Base-by-base conservation (phyloP, 23 tunicate species). In the Ciona savignyi region DNA sequence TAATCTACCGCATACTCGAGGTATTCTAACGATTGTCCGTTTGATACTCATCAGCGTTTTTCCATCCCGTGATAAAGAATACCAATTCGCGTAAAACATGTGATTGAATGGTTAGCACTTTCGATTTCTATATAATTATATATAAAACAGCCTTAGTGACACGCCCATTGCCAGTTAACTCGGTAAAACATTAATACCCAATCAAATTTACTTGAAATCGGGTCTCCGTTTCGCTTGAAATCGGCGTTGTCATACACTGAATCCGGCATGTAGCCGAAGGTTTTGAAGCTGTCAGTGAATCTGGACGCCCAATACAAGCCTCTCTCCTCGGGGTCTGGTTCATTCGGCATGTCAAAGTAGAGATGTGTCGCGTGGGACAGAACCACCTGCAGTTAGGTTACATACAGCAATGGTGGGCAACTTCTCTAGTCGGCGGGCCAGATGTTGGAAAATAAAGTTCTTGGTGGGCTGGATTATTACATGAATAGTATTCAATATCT, bases 301-400 rank as follows among this genome's bases (percentile, higher is more conserved):
- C 93, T 48, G 1, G 92, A 74, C 34, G 98, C 98, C 98, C 98
- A 92, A 34, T 92, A 85, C 19, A 85, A 70, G 2, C 98, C 98
- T 34, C 86, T 63, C 71, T 92, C 98, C 68, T 85, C 77, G 4
- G 98, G 87, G 68, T 92, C 92, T 22, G 98, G 98, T 30, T 92
- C 98, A 26, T 80, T 27, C 19, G 93, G 93, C 1, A 79, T 86
- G 49, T 92, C 98, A 30, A 92, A 81, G 51, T 92, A 92, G 25
- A 92, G 62, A 77, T 85, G 87, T 0, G 93, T 92, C 2, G 93
- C 98, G 33, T 69, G 80, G 0, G 93, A 76, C 74, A 92, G 29
- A 6, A 92, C 83, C 27, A 88, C 96, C 96, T 88, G 62, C 15
- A 49, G 20, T n/a, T n/a, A n/a, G n/a, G n/a, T n/a, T n/a, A n/a